phyloP scores from a whole-genome alignment of 2,113 vertebrate species.

The Scytalopus superciliaris region DNA sequence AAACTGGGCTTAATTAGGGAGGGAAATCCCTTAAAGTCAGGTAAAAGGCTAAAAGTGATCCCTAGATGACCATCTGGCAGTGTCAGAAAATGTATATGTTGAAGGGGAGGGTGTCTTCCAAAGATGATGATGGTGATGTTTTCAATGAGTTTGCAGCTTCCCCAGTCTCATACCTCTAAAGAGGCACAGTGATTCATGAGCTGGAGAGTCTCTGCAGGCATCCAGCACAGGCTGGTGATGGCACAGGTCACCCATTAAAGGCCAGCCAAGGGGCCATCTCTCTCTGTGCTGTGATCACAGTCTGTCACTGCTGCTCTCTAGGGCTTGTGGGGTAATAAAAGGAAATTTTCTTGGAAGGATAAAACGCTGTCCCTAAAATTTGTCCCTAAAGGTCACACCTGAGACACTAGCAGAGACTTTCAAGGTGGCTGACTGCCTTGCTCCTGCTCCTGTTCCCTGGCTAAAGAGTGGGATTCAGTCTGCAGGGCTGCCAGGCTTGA shows the following conservation, averaged over 20 bases:
- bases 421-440: background rate
- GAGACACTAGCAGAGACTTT: background rate
- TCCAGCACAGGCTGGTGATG: background rate
- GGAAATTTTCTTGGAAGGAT: background rate
- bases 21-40: background rate
- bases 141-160: background rate
- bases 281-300: background rate
- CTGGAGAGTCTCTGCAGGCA: background rate
- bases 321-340: background rate
- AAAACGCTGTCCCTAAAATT: background rate
- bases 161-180: background rate
- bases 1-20: background rate
- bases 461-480: background rate
- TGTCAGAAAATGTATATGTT: background rate
- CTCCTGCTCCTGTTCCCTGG: background rate
- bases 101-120: background rate
- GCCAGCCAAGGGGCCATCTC: background rate
- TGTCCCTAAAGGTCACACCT: background rate
- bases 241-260: background rate
- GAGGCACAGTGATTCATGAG: background rate
- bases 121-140: fast-evolving
- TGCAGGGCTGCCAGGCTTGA: background rate
- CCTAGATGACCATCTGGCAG: background rate
- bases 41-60: background rate
- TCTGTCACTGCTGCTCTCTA: background rate